A percentile compares a stretch with the other conserved stretches of the same genome.
These are phyloP conservation scores for Machimus rusticus DNA, from an alignment of 2,888 invertebrate genomes.

Conservation along the genomic window DNA sequence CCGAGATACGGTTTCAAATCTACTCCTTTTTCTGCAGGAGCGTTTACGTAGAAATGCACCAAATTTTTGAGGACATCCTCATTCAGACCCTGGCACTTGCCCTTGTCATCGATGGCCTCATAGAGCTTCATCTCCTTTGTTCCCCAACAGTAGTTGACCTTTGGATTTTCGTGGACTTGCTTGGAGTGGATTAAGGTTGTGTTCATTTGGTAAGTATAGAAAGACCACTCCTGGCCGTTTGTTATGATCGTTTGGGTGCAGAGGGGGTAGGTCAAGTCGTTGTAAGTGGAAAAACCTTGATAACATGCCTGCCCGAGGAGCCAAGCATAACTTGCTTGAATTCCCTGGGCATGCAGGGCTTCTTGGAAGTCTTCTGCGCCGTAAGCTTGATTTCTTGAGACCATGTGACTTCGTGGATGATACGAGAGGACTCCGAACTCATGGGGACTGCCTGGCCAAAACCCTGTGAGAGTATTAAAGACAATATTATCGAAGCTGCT, in stretches of 20 bases:
- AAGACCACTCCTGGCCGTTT: conserved; percentile 86
- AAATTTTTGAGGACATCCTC: conserved; percentile 77
- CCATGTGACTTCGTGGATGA: conserved; percentile 72
- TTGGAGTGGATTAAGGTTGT: conserved; percentile 75
- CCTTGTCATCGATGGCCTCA: conserved; percentile 73
- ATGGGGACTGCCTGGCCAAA: conserved; percentile 82
- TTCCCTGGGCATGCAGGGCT: conserved; percentile 75
- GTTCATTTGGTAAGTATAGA: conserved; percentile 92
- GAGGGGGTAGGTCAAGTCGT: conserved; percentile 91
- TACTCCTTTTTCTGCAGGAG: conserved; percentile 67
- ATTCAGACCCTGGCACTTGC: conserved; percentile 79
- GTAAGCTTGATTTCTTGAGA: conserved; percentile 62
- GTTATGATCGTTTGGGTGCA: conserved; percentile 88
- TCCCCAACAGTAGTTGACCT: conserved; percentile 82
- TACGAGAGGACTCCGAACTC: conserved; percentile 82
- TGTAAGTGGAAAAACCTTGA: conserved; percentile 88
- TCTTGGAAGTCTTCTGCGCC: conserved; percentile 69
- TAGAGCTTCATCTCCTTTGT: conserved; percentile 76
- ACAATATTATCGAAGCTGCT: background rate
- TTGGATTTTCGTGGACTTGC: conserved; percentile 70
- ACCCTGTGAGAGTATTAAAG: conserved; percentile 66
- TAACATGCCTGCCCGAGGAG: conserved; percentile 79
- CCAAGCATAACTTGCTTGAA: conserved; percentile 83
- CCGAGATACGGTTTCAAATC: conserved; percentile 79
- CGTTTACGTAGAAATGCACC: conserved; percentile 77